Evolutionary conservation across 2,113 vertebrate genomes (phyloP).

Genomic region (Scopus umbretta): DNA sequence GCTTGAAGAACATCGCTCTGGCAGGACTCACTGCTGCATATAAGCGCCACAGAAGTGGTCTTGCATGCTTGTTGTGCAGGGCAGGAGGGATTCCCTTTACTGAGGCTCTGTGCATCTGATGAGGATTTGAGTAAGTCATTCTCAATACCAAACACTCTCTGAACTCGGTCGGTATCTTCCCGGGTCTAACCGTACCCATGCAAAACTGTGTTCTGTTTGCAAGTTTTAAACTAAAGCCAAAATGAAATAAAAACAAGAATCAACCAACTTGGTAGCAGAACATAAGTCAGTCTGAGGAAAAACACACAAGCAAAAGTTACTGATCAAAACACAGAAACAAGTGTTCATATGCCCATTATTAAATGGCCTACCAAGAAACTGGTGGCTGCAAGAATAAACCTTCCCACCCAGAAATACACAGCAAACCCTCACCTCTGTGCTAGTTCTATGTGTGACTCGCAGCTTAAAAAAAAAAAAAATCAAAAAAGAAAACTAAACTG

Average conservation of each 20-base stretch:
- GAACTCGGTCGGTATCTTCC: neutral
- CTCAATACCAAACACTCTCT: neutral
- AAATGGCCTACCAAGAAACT: neutral
- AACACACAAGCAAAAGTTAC: neutral
- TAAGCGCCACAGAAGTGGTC: rapidly evolving
- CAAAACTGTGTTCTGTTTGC: neutral
- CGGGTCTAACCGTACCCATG: neutral
- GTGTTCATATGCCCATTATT: neutral
- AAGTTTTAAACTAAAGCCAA: neutral
- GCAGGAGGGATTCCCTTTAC: neutral
- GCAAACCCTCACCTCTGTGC: neutral
- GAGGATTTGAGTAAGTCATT: neutral
- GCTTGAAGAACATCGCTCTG: neutral
- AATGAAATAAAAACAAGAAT: neutral
- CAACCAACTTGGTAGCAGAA: neutral
- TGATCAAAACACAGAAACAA: neutral
- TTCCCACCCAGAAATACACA: neutral
- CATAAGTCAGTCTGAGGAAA: neutral
- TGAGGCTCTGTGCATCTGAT: neutral
- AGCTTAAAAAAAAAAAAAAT: neutral
- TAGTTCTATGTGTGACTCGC: neutral
- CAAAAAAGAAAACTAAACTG: neutral
- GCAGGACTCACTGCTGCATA: neutral
- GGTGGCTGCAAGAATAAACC: neutral
- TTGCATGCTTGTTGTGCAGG: neutral